A percentile compares a stretch with the other conserved stretches of the same genome.
Conservation (phyloP, 2,113 vertebrate genomes). For the Raja brachyura region DNA sequence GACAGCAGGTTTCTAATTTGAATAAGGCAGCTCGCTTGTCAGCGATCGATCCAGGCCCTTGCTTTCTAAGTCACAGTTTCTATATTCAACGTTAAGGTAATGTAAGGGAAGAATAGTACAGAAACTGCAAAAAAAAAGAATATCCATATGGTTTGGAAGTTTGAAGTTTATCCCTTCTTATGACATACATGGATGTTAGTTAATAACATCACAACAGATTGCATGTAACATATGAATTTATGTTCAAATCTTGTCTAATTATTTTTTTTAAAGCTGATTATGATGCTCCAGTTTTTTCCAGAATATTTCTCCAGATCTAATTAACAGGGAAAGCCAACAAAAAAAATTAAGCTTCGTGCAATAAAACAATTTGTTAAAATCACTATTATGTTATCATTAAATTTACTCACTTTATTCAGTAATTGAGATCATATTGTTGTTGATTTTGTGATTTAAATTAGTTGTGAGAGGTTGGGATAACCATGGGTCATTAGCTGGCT, state of each 20-base stretch:
- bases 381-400: background rate
- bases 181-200: background rate
- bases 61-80: background rate
- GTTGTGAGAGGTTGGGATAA: conserved; percentile 27
- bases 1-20: too few relatives aligned
- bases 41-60: background rate
- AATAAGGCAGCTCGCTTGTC: too few relatives aligned
- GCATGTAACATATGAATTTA: background rate
- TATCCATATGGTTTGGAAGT: background rate
- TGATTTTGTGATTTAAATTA: conserved; percentile 13
- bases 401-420: conserved; percentile 32
- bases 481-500: conserved; percentile 10
- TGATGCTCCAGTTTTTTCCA: background rate
- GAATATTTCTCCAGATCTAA: background rate
- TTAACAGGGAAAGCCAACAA: background rate
- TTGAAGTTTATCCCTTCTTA: background rate
- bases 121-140: background rate
- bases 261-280: background rate
- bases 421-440: conserved; percentile 16
- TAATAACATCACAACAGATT: background rate
- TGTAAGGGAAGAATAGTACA: background rate
- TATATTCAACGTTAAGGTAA: background rate
- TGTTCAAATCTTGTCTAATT: background rate
- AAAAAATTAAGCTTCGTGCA: background rate
- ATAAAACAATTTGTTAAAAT: background rate